Evolutionary conservation across 2,888 invertebrate genomes (phyloP).

Genomic region (Drosophila atripex): DNA sequence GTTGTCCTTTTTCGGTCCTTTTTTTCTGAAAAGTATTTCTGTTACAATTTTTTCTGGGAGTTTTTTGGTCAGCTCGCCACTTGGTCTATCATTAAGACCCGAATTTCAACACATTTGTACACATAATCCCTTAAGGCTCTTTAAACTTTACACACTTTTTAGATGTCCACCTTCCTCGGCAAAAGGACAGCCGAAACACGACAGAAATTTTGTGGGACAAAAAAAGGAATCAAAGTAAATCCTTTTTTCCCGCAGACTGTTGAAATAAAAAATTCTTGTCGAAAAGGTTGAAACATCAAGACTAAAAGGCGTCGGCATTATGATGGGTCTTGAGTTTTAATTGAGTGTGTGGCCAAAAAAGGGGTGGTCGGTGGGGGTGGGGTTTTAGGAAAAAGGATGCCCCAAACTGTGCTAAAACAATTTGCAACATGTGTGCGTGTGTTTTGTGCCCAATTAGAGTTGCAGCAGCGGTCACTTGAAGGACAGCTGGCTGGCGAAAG

Average conservation of each 20-base stretch:
- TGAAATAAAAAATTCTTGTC: slow-evolving; percentile 34
- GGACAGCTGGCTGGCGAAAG: slow-evolving; percentile 52
- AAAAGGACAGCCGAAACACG: slow-evolving; percentile 45
- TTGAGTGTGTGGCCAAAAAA: slow-evolving; percentile 76
- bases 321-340: slow-evolving; percentile 82
- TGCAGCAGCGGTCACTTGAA: slow-evolving; percentile 73
- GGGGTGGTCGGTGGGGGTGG: slow-evolving; percentile 21
- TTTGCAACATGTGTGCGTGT: slow-evolving; percentile 60
- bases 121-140: slow-evolving; percentile 81
- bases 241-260: slow-evolving; percentile 58
- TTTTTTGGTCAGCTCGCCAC: slow-evolving; percentile 35
- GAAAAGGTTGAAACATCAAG: slow-evolving; percentile 74
- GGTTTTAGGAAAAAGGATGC: slow-evolving; percentile 42
- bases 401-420: slow-evolving; percentile 74
- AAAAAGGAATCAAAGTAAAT: slow-evolving; percentile 68
- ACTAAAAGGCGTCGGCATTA: slow-evolving; percentile 77
- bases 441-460: slow-evolving; percentile 69
- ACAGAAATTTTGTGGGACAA: slow-evolving; percentile 43
- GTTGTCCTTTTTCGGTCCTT: slow-evolving; percentile 52
- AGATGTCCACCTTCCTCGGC: slow-evolving; percentile 44
- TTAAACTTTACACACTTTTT: slow-evolving; percentile 80
- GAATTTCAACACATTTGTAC: slow-evolving; percentile 79
- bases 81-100: slow-evolving; percentile 64
- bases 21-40: slow-evolving; percentile 21
- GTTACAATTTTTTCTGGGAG: slow-evolving; percentile 10